These are phyloP conservation scores for Lophius americanus DNA, from an alignment of 2,797 vertebrate genomes.

Conservation along the genomic window DNA sequence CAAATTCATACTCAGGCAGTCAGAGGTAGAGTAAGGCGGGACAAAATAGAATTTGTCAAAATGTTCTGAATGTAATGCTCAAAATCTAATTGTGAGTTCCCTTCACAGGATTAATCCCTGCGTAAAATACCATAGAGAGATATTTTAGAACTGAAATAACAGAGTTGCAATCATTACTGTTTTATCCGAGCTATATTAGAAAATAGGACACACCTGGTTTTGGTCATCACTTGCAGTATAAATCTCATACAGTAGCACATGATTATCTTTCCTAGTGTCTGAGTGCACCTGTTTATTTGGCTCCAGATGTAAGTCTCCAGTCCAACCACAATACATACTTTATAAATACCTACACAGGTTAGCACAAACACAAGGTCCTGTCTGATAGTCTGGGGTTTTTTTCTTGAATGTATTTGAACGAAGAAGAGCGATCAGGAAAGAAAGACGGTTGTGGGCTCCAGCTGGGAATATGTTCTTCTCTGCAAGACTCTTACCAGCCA, in stretches of 20 bases:
- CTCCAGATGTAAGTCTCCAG: not conserved
- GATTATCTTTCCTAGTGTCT: not conserved
- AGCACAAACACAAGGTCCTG: not conserved
- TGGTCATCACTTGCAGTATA: not conserved
- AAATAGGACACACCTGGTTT: not conserved
- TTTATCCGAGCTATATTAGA: not conserved
- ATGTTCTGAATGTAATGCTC: too few species aligned
- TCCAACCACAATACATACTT: too few species aligned
- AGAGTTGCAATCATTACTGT: not conserved
- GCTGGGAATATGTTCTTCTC: constrained; percentile 29
- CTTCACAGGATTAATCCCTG: too few species aligned
- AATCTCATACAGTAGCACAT: not conserved
- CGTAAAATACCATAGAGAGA: too few species aligned
- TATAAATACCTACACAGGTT: too few species aligned
- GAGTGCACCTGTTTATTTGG: not conserved
- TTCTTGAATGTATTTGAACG: constrained; percentile 23
- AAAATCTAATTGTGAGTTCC: too few species aligned
- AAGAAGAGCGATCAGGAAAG: constrained; percentile 12
- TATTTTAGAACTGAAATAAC: not conserved
- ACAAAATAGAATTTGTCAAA: too few species aligned
- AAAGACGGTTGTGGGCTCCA: constrained; percentile 26
- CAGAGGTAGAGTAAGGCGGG: too few species aligned
- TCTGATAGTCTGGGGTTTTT: constrained; percentile 18
- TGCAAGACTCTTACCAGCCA: constrained; percentile 14
- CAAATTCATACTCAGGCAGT: too few species aligned